Base-by-base conservation (phyloP, 2,888 invertebrate species). In the Thyatira batis region DNA sequence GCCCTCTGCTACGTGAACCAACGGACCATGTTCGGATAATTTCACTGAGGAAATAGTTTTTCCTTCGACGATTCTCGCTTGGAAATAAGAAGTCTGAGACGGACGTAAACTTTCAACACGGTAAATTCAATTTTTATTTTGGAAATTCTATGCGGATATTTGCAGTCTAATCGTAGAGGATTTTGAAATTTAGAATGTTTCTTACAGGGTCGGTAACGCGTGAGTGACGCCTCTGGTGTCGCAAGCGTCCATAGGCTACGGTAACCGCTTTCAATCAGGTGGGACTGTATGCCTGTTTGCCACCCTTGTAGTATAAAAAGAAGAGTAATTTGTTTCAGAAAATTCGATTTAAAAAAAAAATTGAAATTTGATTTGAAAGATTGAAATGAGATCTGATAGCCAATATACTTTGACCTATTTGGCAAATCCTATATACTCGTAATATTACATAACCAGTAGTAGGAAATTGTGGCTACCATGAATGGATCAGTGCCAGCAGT, bases 1-100 rank as follows among this genome's bases (percentile, higher is more conserved):
- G 76, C 81, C 79, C 83, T 86, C 77, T 60, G 63, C 66, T 65
- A 76, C 81, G 80, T 77, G 80, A 76, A 77, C 69, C 67, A 68
- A 73, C 79, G 71, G 69, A 73, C 71, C 70, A 57, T 71, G 76
- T 66, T 70, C 67, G 75, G 75, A 80, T 82, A 79, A 84, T 81
- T 83, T 76, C 65, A 73, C 78, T 63, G 67, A 74, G 76, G 77
- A 82, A 81, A 82, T 79, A 82, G 81, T 81, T 81, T 80, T 81
- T 72, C 75, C 67, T 63, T 61, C 43, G 30, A 64, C 63, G 54
- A 72, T 73, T 73, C 69, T 73, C 60, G 60, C 45, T 57, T 55
- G 50, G 50, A 27, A 58, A 50, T 46, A 46, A 28, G 49, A 39
- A 39, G 50, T 39, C 13, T 11, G 9, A 50, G 39, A 33, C 39